Percentiles rank a stretch among this genome's conserved stretches.
Evolutionary conservation across 2,797 vertebrate species (phyloP).

Genomic region (Iguana delicatissima): DNA sequence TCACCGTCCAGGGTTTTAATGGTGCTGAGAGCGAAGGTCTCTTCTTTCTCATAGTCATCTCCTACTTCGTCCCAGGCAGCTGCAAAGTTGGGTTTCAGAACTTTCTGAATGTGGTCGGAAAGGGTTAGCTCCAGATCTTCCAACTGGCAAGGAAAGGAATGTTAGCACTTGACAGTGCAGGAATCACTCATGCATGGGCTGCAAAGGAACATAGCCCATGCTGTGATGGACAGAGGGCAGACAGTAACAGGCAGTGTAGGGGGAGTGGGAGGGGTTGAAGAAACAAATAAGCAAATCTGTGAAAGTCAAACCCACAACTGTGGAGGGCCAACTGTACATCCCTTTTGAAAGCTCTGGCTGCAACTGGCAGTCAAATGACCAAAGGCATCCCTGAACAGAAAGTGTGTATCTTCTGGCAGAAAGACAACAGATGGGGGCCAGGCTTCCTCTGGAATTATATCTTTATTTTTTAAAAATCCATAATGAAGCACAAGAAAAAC

Average conservation of each 20-base stretch:
- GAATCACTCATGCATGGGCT: neutral
- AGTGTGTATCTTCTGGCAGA: too few relatives aligned
- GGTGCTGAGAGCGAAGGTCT: slow-evolving; percentile 94
- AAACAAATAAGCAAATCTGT: too few relatives aligned
- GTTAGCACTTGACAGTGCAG: neutral
- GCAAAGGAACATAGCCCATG: neutral
- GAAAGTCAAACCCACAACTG: too few relatives aligned
- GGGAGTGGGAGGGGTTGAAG: too few relatives aligned
- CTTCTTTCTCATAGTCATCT: slow-evolving; percentile 94
- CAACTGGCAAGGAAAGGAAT: slow-evolving; percentile 78
- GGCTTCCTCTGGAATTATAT: too few relatives aligned
- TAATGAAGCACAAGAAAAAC: neutral
- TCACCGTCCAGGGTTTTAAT: slow-evolving; percentile 94
- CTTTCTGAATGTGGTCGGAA: slow-evolving; percentile 95
- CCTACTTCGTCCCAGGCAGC: slow-evolving; percentile 98
- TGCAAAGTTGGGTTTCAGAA: slow-evolving; percentile 94
- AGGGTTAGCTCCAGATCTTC: slow-evolving; percentile 95
- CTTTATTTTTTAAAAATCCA: too few relatives aligned
- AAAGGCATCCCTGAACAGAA: too few relatives aligned
- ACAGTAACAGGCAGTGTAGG: too few relatives aligned
- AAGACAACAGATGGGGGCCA: too few relatives aligned
- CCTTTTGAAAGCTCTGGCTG: too few relatives aligned
- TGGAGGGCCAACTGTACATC: too few relatives aligned
- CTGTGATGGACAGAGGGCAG: neutral
- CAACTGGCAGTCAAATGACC: too few relatives aligned